Evolutionary conservation across 2,113 vertebrate species (phyloP).

Genomic region (Tupaia tana): DNA sequence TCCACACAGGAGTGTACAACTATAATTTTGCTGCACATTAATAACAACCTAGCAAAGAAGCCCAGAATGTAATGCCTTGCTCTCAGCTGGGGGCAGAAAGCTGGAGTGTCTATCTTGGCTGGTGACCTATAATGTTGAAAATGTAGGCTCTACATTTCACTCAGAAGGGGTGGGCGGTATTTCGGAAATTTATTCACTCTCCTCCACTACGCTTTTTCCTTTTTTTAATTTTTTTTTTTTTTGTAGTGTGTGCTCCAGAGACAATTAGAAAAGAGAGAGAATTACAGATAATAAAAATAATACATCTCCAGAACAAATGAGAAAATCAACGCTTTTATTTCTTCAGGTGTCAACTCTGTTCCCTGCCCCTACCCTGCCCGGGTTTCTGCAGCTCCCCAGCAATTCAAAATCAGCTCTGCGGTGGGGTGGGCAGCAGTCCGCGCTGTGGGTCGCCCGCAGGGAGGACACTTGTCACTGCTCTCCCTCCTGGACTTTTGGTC

Average conservation of each 20-base stretch:
- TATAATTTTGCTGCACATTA: constrained; percentile 87
- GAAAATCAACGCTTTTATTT: constrained; percentile 54
- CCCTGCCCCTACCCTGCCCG: constrained; percentile 25
- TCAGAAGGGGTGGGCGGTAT: constrained; percentile 60
- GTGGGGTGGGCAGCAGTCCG: background rate
- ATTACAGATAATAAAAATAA: constrained; percentile 68
- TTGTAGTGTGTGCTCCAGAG: constrained; percentile 12
- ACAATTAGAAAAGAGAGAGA: constrained; percentile 47
- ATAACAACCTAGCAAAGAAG: constrained; percentile 84
- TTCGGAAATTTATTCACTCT: constrained; percentile 64
- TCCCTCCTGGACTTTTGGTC: constrained; percentile 15
- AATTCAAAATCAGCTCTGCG: background rate
- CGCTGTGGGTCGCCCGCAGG: background rate
- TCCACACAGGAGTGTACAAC: constrained; percentile 73
- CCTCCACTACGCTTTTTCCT: background rate
- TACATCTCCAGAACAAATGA: constrained; percentile 54
- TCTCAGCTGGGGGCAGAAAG: constrained; percentile 75
- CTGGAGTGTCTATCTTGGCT: constrained; percentile 63
- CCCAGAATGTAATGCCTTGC: constrained; percentile 73
- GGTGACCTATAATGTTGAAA: constrained; percentile 63
- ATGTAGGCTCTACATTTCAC: constrained; percentile 48
- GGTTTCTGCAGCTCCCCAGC: background rate
- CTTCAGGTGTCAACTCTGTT: constrained; percentile 67
- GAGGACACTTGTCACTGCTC: background rate
- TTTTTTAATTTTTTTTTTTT: background rate